Evolutionary conservation across 2,888 invertebrate genomes (phyloP), one percentile per base, ranked within the genome.

Genomic region (Meiosimyza platycephala): DNA sequence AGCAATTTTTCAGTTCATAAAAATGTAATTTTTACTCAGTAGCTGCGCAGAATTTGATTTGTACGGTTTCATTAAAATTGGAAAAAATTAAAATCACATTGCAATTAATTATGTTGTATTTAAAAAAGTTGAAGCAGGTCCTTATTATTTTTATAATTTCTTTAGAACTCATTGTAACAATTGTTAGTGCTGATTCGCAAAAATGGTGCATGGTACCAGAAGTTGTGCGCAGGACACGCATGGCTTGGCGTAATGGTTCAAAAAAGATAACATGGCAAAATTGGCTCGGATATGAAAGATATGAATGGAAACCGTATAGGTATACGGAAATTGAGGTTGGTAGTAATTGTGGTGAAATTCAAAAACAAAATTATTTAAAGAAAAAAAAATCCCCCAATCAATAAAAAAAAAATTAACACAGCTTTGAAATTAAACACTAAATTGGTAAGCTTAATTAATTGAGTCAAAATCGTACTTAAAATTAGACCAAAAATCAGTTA

Each of bases 301-400:
- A 3, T 6, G 59, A 59, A 59, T 59, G 15, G 47, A 13, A 15
- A 40, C 59, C 50, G 3, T 15, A 59, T 28, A n/a, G 2, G 18
- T 59, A 57, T 13, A 68, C 50, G 28, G 59, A 57, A 15, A 5
- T 22, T 6, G 68, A 68, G 50, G 68, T 68, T 4, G 59, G 59
- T 59, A 28, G 3, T 16, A 16, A 11, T 11, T 47, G 13, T 15
- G 7, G 11, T n/a, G 18, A 18, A 18, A 40, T 22, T 12, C 13
- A 15, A 4, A 16, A 9, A 22, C 2, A 22, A 3, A 52, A 33
- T n/a, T n/a, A 22, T 28, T 28, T 4, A 28, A 28, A 28, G 0
- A 28, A 28, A 28, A 4, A 28, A 22, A 22, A 22, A 22, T 3
- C 22, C 1, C 1, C 1, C 3, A 22, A 22, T 22, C 1, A 22